These are phyloP conservation scores for Limosa lapponica DNA, from an alignment of 2,797 vertebrate genomes.

Conservation along the genomic window DNA sequence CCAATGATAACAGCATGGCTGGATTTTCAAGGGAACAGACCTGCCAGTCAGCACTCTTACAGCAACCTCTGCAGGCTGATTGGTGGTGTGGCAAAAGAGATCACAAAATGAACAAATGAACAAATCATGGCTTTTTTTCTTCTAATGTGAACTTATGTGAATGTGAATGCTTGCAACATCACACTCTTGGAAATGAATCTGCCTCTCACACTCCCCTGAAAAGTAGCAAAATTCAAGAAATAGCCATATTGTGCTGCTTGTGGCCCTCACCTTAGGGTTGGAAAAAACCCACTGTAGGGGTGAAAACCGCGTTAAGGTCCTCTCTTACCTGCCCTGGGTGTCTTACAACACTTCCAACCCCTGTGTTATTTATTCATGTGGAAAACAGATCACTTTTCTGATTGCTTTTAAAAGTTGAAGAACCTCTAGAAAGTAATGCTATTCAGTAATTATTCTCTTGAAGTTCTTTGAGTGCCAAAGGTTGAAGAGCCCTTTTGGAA, in stretches of 20 bases:
- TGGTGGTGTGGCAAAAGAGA: not conserved
- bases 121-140: not conserved
- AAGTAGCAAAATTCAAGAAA: not conserved
- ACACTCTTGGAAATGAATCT: not conserved
- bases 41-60: not conserved
- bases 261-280: not conserved
- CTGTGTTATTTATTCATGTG: not conserved
- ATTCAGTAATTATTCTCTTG: not conserved
- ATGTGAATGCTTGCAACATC: not conserved
- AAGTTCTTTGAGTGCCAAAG: not conserved
- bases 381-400: not conserved
- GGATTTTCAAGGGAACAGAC: not conserved
- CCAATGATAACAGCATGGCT: accelerated
- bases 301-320: not conserved
- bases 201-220: not conserved
- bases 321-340: not conserved
- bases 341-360: not conserved
- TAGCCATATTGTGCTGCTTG: not conserved
- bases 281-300: not conserved
- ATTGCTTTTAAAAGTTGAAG: not conserved
- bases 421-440: not conserved
- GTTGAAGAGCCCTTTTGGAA: not conserved
- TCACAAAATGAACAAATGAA: not conserved
- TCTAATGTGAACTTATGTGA: not conserved
- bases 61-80: not conserved